Base-by-base conservation (phyloP, 1,140 invertebrate genomes). In the Drosophila tani region DNA sequence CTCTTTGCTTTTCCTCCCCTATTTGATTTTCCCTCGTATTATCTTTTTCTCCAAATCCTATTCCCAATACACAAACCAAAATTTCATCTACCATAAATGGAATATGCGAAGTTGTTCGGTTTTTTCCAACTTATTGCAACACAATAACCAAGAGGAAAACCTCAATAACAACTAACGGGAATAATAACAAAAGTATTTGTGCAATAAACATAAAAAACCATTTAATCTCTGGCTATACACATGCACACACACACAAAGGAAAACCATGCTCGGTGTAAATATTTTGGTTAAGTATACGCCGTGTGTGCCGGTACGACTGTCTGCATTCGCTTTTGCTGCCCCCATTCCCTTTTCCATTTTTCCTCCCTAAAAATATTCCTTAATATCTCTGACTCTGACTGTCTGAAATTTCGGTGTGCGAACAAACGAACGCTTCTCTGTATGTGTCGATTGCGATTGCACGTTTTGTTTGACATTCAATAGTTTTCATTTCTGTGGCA, bases 381-480 rank as follows among this genome's bases (percentile, higher is more conserved):
- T 55, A 62, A 64, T 64, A 75, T 75, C 71, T 56, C 43, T 29
- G 27, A 29, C 38, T 35, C 32, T 35, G 50, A 40, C 67, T 55
- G 47, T 75, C 24, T 49, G 68, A 70, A 70, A 59, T 55, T 59
- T 60, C 49, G 17, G 19, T 80, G 29, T 60, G 32, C 35, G 8
- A 38, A 32, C 14, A 32, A 40, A 9, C 57, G 45, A 40, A 12
- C 57, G 45, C 40, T 11, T 49, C 17, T 45, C 43, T 80, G 45
- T 58, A 27, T 77, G 67, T 82, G 63, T 79, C 75, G 67, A 80
- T 80, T 68, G 66, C 67, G 64, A 73, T 83, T 79, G 63, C 79
- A 82, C 83, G 71, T 86, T 86, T 86, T 87, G 84, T 87, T 87
- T 87, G 83, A 80, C 83, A 87, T 87, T 87, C 83, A 87, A 87